Evolutionary conservation across 2,888 invertebrate species (phyloP).

Genomic region (Aphidius colemani): DNA sequence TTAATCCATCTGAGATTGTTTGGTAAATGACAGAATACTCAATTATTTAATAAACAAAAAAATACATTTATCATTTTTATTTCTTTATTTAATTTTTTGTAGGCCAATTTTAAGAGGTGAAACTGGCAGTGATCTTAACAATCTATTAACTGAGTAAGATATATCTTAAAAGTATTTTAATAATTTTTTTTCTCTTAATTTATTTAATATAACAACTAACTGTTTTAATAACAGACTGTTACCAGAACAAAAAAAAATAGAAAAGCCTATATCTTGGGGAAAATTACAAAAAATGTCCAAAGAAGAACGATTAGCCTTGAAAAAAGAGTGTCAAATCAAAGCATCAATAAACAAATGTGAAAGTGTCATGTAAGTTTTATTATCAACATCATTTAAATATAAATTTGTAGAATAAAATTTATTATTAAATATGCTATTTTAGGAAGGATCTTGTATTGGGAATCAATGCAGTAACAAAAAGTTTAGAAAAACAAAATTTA

Average conservation of each 20-base stretch:
- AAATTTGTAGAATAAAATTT: neutral
- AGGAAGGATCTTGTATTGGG: constrained; percentile 48
- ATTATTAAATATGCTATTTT: constrained; percentile 26
- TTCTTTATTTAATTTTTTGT: constrained; percentile 9
- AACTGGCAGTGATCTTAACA: constrained; percentile 36
- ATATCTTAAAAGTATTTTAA: constrained; percentile 13
- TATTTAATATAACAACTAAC: constrained; percentile 16
- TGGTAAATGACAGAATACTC: constrained; percentile 40
- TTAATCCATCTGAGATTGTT: constrained; percentile 43
- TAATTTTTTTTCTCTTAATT: neutral
- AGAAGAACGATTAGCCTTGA: constrained; percentile 42
- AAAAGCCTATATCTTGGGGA: constrained; percentile 41
- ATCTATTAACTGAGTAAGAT: constrained; percentile 44
- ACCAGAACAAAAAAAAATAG: constrained; percentile 37
- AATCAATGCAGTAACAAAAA: constrained; percentile 50
- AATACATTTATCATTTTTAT: neutral
- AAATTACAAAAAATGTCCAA: constrained; percentile 42
- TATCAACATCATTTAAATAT: neutral
- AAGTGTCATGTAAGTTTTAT: neutral
- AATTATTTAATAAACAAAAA: neutral
- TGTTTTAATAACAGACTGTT: constrained; percentile 39
- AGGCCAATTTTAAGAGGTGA: constrained; percentile 48
- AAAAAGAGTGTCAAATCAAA: constrained; percentile 32
- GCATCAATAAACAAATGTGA: constrained; percentile 5
- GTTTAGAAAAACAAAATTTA: constrained; percentile 48